These are phyloP conservation scores for Brachionus asplanchnoidis DNA, from an alignment of 1,140 invertebrate genomes.

Conservation along the genomic window DNA sequence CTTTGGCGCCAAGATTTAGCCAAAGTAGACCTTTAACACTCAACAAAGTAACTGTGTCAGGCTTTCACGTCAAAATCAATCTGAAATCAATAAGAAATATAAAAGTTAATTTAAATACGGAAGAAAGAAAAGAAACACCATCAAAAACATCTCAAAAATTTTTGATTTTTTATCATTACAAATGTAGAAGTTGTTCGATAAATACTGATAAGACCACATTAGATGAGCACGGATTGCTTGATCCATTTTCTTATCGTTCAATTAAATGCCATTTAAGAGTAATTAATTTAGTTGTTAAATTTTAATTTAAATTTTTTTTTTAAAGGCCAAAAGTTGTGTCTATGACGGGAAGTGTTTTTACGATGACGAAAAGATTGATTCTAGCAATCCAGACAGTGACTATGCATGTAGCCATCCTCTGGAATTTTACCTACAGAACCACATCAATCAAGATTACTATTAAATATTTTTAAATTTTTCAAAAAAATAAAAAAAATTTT, in stretches of 20 bases:
- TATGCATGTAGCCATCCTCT: background rate
- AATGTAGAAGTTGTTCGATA: constrained; percentile 7
- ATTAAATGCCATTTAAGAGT: constrained; percentile 25
- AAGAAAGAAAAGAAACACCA: background rate
- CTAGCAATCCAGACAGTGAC: background rate
- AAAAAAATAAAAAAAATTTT: too few species aligned
- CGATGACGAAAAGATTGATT: constrained; percentile 18
- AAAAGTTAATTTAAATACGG: background rate
- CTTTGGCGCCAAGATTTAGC: background rate
- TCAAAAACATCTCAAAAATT: constrained; percentile 2
- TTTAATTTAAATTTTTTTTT: background rate
- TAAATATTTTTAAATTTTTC: background rate
- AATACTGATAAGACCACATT: background rate
- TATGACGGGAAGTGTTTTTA: constrained; percentile 34
- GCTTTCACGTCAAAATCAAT: constrained; percentile 25
- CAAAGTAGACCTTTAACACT: background rate
- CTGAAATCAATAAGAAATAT: background rate
- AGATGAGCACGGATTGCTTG: background rate
- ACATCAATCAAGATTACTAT: background rate
- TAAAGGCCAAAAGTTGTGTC: constrained; percentile 30
- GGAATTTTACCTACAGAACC: background rate
- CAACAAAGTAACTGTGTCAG: constrained; percentile 10
- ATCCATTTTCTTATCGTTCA: constrained; percentile 1
- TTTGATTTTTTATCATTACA: constrained; percentile 29
- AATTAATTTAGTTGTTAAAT: background rate